Conservation (phyloP, 1,140 invertebrate species). For the Heliconius eleuchia region DNA sequence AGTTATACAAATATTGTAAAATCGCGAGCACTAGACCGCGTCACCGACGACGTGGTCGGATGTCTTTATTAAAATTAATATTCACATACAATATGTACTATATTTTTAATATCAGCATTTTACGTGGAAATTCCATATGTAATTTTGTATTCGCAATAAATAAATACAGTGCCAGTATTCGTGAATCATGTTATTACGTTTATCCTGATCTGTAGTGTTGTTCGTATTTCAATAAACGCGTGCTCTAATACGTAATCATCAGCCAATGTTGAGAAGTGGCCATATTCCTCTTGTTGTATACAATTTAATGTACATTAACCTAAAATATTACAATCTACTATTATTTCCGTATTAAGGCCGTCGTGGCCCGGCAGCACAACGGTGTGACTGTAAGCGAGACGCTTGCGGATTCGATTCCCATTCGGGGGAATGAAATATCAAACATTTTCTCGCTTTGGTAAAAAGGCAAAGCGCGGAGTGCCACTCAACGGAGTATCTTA, state of each 20-base stretch:
- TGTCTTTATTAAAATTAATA: neutral
- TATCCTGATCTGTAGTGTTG: neutral
- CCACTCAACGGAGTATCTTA: too few relatives aligned
- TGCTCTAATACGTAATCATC: neutral
- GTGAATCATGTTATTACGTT: neutral
- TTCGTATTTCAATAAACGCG: neutral
- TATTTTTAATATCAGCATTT: neutral
- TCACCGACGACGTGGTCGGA: neutral
- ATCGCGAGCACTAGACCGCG: neutral
- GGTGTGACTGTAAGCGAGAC: too few relatives aligned
- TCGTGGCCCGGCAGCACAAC: too few relatives aligned
- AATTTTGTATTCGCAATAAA: neutral
- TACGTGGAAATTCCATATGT: neutral
- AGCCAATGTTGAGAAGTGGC: neutral
- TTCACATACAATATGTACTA: neutral
- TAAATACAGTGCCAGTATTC: neutral
- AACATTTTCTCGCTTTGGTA: too few relatives aligned
- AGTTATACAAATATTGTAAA: too few relatives aligned
- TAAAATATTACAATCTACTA: neutral
- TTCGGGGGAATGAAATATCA: too few relatives aligned
- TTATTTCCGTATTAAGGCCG: neutral
- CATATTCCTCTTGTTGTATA: neutral
- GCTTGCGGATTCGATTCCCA: too few relatives aligned
- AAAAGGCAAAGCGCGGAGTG: too few relatives aligned
- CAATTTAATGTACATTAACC: constrained; percentile 2